Base-by-base conservation (phyloP, 2,888 invertebrate genomes). In the Tenthredo amoena region DNA sequence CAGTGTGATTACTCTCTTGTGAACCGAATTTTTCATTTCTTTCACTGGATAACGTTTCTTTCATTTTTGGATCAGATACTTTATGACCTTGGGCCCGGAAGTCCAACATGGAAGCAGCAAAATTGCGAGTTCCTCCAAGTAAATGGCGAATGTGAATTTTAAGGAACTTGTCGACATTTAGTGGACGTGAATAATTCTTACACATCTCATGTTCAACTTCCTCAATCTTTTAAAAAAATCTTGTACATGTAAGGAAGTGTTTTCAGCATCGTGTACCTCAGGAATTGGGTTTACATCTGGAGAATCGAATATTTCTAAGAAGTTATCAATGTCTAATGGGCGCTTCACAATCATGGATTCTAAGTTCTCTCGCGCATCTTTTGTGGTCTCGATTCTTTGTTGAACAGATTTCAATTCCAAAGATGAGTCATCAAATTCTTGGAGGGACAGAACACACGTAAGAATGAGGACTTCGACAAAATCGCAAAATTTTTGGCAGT, bases 141-240 rank as follows among this genome's bases (percentile, higher is more conserved):
- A 68, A 68, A 68, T 68, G 68, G 68, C 68, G 68, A 31, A 68
- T 31, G 31, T 68, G 68, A 34, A 68, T 68, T 68, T 68, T 68
- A 15, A 68, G 68, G 15, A 68, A 68, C 31, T 68, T 68, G 26
- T 68, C 68, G 12, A 68, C 68, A 68, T 68, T 68, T 68, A 31
- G 68, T 68, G 68, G 68, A 26, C 68, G 68, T 68, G 68, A 68
- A 68, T 68, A 68, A 68, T 68, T 68, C 21, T 68, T 68, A 68
- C 31, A 68, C 68, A 68, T 68, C 68, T 68, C 65, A 65, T 65
- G 65, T 65, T 65, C 31, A 65, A 65, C 65, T 65, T 65, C 65
- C 31, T 68, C 34, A 68, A 68, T 65, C 2, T 65, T 26, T 65
- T 65, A 26, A 68, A 26, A 68, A 21, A 26, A 26, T 21, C 68